phyloP scores from a whole-genome alignment of 2,888 invertebrate genomes.

The Macrophya annulata region DNA sequence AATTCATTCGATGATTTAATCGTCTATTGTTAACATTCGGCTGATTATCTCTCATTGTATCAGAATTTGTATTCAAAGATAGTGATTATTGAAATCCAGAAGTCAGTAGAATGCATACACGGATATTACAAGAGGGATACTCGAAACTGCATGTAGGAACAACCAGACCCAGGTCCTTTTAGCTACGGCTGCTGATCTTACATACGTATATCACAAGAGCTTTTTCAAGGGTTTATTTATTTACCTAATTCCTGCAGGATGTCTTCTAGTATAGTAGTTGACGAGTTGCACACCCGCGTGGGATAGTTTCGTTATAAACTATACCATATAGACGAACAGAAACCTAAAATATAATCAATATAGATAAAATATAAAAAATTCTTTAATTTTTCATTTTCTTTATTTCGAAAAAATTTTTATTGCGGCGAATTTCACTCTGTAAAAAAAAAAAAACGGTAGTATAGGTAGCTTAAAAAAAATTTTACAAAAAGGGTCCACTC shows the following conservation, averaged over 20 bases:
- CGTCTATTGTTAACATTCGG: background rate
- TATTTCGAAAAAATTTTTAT: no score
- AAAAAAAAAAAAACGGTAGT: background rate
- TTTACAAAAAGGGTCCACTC: background rate
- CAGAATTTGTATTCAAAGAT: background rate
- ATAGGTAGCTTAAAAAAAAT: background rate
- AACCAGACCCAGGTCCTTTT: conserved; percentile 11
- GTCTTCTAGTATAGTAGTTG: background rate
- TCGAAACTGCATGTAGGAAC: background rate
- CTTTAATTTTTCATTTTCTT: no score
- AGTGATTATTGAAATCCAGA: background rate
- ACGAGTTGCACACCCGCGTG: conserved; percentile 34
- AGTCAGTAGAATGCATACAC: background rate
- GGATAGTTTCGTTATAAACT: background rate
- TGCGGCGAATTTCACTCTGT: conserved; percentile 5
- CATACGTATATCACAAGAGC: background rate
- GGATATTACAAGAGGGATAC: conserved; percentile 11
- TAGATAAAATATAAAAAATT: no score
- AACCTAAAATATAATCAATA: background rate
- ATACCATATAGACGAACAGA: background rate
- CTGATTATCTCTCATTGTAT: background rate
- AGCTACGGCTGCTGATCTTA: conserved; percentile 34
- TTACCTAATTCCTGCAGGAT: conserved; percentile 22
- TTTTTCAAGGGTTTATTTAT: conserved; percentile 51
- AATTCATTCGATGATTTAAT: background rate